Percentiles rank a stretch among this genome's conserved stretches.
Evolutionary conservation across 2,113 vertebrate genomes (phyloP).

Genomic region (Nyctibius bracteatus): DNA sequence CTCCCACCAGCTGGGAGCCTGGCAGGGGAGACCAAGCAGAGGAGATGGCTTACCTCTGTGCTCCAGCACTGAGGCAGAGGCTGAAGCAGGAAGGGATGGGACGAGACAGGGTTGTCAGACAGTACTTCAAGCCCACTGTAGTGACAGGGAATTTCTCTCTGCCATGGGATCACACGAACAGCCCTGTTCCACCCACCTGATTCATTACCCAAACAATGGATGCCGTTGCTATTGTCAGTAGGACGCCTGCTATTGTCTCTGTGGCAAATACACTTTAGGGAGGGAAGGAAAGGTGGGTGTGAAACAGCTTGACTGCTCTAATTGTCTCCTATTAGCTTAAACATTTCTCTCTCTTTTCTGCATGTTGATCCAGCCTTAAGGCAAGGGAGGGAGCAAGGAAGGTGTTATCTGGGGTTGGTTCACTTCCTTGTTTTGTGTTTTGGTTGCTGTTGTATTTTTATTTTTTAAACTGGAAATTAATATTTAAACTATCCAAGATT

Average conservation of each 20-base stretch:
- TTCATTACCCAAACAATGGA: background rate
- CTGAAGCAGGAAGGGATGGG: background rate
- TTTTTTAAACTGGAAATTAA: background rate
- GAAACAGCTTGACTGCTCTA: slow-evolving; percentile 41
- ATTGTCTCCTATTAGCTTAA: slow-evolving; percentile 48
- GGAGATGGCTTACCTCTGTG: background rate
- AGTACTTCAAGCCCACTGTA: background rate
- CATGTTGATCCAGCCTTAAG: background rate
- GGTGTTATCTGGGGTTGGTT: background rate
- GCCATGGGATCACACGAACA: background rate
- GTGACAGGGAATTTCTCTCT: background rate
- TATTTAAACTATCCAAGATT: background rate
- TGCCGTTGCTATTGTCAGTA: slow-evolving; percentile 1
- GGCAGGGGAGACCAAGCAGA: no score
- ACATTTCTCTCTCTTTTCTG: background rate
- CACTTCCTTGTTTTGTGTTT: background rate
- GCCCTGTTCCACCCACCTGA: background rate
- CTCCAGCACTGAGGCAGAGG: background rate
- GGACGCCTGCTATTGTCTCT: background rate
- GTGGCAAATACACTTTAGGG: background rate
- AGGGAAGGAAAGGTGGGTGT: background rate
- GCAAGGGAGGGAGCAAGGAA: background rate
- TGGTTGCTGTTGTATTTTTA: background rate
- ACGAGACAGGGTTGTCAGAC: background rate
- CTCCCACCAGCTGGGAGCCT: no score